Conservation (phyloP, 2,113 vertebrate genomes). For the Candoia aspera region DNA sequence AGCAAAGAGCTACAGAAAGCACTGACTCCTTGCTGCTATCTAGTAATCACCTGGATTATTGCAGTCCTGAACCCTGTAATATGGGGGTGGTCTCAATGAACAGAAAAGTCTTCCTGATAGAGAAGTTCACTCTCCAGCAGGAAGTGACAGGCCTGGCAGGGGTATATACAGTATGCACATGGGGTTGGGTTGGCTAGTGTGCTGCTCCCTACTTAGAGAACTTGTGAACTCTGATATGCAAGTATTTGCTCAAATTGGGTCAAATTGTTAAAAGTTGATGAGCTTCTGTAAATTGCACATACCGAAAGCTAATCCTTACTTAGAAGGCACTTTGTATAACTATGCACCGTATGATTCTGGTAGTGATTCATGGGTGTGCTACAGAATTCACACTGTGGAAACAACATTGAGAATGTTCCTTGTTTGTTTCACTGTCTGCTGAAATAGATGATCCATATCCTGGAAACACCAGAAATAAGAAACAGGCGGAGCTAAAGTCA, state of each 20-base stretch:
- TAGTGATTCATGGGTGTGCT: background rate
- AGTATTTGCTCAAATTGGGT: no score
- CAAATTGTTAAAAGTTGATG: slow-evolving; percentile 44
- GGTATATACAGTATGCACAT: no score
- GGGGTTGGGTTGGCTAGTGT: background rate
- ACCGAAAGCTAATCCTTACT: background rate
- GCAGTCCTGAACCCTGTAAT: background rate
- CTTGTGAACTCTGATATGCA: slow-evolving; percentile 20
- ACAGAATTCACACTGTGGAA: background rate
- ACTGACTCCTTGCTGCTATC: no score
- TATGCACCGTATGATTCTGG: background rate
- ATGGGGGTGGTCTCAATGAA: background rate
- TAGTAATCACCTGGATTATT: background rate
- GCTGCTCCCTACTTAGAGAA: background rate
- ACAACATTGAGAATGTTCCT: background rate
- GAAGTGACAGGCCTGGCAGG: background rate
- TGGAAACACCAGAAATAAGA: accelerated
- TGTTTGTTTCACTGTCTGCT: background rate
- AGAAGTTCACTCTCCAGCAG: background rate
- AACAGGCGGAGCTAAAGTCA: background rate
- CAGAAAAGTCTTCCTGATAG: background rate
- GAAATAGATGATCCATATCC: slow-evolving; percentile 7
- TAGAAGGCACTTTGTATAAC: background rate
- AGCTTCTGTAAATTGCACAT: slow-evolving; percentile 51
- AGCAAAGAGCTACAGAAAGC: no score